These are phyloP conservation scores for Oreochromis tanganicae DNA, from an alignment of 2,113 vertebrate genomes.

Conservation along the genomic window DNA sequence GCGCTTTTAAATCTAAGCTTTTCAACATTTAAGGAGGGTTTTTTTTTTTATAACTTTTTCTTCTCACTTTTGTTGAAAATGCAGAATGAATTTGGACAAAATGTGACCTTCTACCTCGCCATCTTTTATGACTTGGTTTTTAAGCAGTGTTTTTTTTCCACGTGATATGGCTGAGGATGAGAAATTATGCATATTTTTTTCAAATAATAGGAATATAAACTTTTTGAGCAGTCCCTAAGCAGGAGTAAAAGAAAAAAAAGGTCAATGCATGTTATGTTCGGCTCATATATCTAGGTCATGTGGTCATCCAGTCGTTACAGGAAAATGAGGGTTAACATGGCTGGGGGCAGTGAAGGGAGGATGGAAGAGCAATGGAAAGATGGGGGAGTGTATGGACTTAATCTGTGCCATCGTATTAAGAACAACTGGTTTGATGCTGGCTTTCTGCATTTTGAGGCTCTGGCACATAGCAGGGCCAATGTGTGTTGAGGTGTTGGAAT, in stretches of 20 bases:
- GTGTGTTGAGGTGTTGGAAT: not conserved
- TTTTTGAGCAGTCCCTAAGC: not conserved
- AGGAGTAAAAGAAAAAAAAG: not conserved
- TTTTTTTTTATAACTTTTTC: rapidly evolving
- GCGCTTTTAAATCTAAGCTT: not conserved
- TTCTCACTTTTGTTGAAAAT: not conserved
- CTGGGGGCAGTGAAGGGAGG: not conserved
- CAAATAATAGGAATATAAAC: not conserved
- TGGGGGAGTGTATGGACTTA: slow-evolving; percentile 35
- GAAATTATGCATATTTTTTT: not conserved
- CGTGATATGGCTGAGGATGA: not conserved
- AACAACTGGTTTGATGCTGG: slow-evolving; percentile 44
- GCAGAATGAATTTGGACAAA: not conserved
- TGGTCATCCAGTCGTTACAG: slow-evolving; percentile 9
- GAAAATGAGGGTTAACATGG: slow-evolving; percentile 18
- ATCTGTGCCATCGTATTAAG: slow-evolving; percentile 40
- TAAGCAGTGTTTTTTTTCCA: not conserved
- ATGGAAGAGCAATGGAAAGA: slow-evolving; percentile 17
- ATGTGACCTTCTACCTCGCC: not conserved
- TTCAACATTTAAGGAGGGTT: not conserved
- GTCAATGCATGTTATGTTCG: not conserved
- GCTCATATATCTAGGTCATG: slow-evolving; percentile 52
- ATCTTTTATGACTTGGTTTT: not conserved
- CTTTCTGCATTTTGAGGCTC: not conserved
- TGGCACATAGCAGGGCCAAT: not conserved